Evolutionary conservation across 2,113 vertebrate species (phyloP).

Genomic region (Kryptolebias marmoratus): DNA sequence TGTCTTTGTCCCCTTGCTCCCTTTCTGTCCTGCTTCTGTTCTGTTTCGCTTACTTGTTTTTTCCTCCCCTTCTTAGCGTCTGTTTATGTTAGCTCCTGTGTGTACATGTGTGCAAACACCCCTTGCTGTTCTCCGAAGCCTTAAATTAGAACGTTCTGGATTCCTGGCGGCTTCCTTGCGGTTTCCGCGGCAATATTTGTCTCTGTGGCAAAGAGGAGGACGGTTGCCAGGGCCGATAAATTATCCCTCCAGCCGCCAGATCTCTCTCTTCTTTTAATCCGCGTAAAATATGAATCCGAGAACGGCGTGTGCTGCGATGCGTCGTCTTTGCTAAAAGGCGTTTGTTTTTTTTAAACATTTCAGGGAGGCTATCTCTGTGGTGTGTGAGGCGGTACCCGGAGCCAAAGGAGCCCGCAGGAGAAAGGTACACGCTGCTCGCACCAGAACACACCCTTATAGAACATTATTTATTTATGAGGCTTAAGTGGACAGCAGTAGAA

Average conservation of each 20-base stretch:
- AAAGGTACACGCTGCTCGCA: constrained; percentile 84
- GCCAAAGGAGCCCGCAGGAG: constrained; percentile 94
- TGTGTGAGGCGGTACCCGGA: constrained; percentile 95
- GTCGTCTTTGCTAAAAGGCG: constrained; percentile 20
- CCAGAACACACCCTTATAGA: constrained; percentile 43
- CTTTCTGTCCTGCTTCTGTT: constrained; percentile 29
- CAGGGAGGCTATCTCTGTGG: constrained; percentile 97
- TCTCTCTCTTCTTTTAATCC: constrained; percentile 39
- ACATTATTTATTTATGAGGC: constrained; percentile 76
- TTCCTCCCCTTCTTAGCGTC: constrained; percentile 12
- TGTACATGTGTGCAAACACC: not conserved
- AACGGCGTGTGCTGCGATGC: constrained; percentile 33
- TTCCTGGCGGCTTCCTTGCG: constrained; percentile 73
- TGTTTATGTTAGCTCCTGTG: not conserved
- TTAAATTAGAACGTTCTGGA: constrained; percentile 73
- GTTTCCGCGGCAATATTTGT: constrained; percentile 70
- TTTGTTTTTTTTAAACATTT: constrained; percentile 49
- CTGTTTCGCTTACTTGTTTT: constrained; percentile 6
- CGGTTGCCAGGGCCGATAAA: constrained; percentile 47
- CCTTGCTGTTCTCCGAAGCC: constrained; percentile 44
- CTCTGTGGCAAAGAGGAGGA: constrained; percentile 41
- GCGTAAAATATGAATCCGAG: constrained; percentile 27
- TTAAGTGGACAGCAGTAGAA: constrained; percentile 70
- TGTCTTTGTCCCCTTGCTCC: constrained; percentile 25
- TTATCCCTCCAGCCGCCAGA: constrained; percentile 35